phyloP scores from a whole-genome alignment of 2,888 invertebrate genomes.

The Scelioninae gen. 2 region DNA sequence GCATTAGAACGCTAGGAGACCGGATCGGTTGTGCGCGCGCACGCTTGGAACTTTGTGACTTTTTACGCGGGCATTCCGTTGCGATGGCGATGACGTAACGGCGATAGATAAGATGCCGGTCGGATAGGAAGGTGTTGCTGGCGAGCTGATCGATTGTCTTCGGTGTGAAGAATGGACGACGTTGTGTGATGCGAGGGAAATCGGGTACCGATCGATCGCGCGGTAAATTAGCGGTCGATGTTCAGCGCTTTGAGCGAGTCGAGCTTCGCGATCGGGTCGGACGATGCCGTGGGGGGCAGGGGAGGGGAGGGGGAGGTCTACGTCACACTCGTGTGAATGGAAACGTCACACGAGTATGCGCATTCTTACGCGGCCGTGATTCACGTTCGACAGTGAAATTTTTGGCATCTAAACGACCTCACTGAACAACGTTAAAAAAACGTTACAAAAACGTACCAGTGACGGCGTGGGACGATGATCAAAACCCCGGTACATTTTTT shows the following conservation, averaged over 20 bases:
- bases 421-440: too few relatives aligned
- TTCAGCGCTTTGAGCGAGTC: constrained; percentile 35
- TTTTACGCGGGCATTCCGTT: constrained; percentile 41
- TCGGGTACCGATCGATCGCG: constrained; percentile 24
- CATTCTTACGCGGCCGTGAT: too few relatives aligned
- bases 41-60: constrained; percentile 22
- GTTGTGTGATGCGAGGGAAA: constrained; percentile 2
- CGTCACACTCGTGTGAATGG: too few relatives aligned
- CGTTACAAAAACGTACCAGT: too few relatives aligned
- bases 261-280: constrained; percentile 18
- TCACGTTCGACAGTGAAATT: too few relatives aligned
- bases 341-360: too few relatives aligned
- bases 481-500: too few relatives aligned
- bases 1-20: constrained; percentile 51
- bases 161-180: constrained; percentile 24
- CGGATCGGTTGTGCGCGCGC: constrained; percentile 27
- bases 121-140: constrained; percentile 34
- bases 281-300: too few relatives aligned
- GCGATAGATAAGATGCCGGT: constrained; percentile 43
- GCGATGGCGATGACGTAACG: constrained; percentile 41
- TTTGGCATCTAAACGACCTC: too few relatives aligned
- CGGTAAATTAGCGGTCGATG: constrained; percentile 16
- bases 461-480: too few relatives aligned
- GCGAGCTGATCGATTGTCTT: constrained; percentile 32
- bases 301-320: too few relatives aligned